Evolutionary conservation across 2,797 vertebrate genomes (phyloP), one percentile per base, ranked within the genome.

Genomic region (Lepus oiostolus): DNA sequence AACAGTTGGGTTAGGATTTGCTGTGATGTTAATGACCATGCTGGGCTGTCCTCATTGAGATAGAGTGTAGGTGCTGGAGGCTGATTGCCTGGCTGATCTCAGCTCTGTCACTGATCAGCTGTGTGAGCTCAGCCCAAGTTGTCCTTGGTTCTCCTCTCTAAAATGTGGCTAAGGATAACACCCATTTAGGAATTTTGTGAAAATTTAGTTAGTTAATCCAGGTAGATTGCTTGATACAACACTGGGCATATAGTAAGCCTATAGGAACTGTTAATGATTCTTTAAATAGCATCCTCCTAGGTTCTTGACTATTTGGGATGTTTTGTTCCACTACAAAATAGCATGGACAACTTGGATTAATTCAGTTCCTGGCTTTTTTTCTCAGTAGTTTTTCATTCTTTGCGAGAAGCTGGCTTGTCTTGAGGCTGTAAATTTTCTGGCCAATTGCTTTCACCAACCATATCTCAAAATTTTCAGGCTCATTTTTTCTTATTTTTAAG

Each of bases 401-500:
- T 42, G 13, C 4, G 81, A 32, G 38, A 67, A 79, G 50, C 65
- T 91, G 60, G 62, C 62, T 68, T 4, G 11, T 88, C 47, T 90
- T 82, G 10, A 42, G 86, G 54, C 35, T 90, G 0, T 67, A 68
- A 72, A 68, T 93, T 74, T 54, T 71, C 26, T 82, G 52, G 58
- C 88, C 47, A 62, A 14, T 26, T 74, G 11, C 26, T 79, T 60
- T 21, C 42, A 32, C 60, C 11, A 71, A 67, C 67, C 1, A 12
- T 77, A 54, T 22, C 28, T 38, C 24, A 35, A 47, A 68, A 87
- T 70, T 94, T 90, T 65, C 58, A 83, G 71, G 54, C 24, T 89
- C n/a, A 63, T 11, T 90, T 16, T 82, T 93, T 91, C 68, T 77
- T 85, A 12, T 67, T 90, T 85, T 80, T 83, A 62, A 90, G 24